Conservation (phyloP, 2,888 invertebrate genomes). For the Palloptera scutellata region DNA sequence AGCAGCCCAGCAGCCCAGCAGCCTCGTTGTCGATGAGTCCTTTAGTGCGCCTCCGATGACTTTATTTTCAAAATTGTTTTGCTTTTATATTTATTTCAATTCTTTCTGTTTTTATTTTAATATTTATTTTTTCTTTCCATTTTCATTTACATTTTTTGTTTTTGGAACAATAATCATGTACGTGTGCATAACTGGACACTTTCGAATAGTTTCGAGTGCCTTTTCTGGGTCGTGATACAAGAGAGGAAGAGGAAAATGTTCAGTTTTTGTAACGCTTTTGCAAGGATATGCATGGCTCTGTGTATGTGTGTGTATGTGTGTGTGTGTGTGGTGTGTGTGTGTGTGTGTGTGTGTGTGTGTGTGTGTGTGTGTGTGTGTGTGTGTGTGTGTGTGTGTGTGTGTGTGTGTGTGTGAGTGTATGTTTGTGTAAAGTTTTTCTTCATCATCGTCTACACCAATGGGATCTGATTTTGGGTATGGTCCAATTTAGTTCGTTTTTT, state of each 20-base stretch:
- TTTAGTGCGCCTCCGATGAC: slow-evolving; percentile 50
- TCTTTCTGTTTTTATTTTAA: slow-evolving; percentile 30
- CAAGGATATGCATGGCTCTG: background rate
- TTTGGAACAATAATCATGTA: slow-evolving; percentile 48
- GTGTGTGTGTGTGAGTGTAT: too few species aligned
- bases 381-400: too few species aligned
- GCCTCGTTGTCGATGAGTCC: slow-evolving; percentile 18
- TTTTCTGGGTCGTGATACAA: slow-evolving; percentile 2
- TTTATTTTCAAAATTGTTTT: slow-evolving; percentile 52
- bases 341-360: too few species aligned
- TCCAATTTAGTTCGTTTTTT: background rate
- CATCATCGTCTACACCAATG: too few species aligned
- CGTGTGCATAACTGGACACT: slow-evolving; percentile 46
- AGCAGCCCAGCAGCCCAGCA: slow-evolving; percentile 6
- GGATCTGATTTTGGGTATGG: background rate
- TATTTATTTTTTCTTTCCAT: slow-evolving; percentile 12
- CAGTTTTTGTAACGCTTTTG: slow-evolving; percentile 19
- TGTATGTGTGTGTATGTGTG: too few species aligned
- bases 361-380: too few species aligned
- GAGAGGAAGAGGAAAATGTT: background rate
- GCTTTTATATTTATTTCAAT: slow-evolving; percentile 24
- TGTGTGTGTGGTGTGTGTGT: too few species aligned
- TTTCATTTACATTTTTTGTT: background rate
- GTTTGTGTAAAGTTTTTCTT: too few species aligned
- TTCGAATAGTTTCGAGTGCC: slow-evolving; percentile 43